Conservation (phyloP, 2,113 vertebrate genomes). For the Panurus biarmicus region DNA sequence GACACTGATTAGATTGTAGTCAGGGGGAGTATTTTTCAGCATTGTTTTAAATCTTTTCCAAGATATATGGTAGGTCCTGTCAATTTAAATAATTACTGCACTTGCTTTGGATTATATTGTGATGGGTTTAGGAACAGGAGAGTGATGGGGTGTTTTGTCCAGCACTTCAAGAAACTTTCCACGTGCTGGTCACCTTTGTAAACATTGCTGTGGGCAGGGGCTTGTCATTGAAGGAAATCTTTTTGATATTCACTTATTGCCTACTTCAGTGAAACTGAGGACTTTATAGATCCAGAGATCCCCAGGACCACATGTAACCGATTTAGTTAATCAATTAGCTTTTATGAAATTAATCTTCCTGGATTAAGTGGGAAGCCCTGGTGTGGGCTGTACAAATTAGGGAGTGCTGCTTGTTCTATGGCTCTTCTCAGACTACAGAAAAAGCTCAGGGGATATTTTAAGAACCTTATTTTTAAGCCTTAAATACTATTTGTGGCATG, state of each 20-base stretch:
- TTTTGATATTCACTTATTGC: not conserved
- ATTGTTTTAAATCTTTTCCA: not conserved
- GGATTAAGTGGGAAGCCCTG: not conserved
- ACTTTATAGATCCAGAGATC: not conserved
- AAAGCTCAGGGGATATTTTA: not conserved
- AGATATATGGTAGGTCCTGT: not conserved
- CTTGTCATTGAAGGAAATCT: rapidly evolving
- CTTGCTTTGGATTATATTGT: not conserved
- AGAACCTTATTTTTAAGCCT: not conserved
- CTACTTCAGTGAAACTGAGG: not conserved
- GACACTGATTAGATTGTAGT: not conserved
- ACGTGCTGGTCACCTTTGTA: not conserved
- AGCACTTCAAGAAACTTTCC: not conserved
- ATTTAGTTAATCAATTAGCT: not conserved
- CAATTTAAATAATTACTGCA: not conserved
- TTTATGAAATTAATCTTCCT: not conserved
- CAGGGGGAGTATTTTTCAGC: not conserved
- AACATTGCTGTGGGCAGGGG: not conserved
- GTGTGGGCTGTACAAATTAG: not conserved
- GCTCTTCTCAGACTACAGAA: not conserved
- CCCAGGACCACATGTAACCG: not conserved
- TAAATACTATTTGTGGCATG: not conserved
- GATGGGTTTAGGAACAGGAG: not conserved
- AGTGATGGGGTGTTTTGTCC: not conserved
- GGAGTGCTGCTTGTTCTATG: not conserved